phyloP scores from a whole-genome alignment of 2,888 invertebrate species.

The Cerastoderma edule region DNA sequence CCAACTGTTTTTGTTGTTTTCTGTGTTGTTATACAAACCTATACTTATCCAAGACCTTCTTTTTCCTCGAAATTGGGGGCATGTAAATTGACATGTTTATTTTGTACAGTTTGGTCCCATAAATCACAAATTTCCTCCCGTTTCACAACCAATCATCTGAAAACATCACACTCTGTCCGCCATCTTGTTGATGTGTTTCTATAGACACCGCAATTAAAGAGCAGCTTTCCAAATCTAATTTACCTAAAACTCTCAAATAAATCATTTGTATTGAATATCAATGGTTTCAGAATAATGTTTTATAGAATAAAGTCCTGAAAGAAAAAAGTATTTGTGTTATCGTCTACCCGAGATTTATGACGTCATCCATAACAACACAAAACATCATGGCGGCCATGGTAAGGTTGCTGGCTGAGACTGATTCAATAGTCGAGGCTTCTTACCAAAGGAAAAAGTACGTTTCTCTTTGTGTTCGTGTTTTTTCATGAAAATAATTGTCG shows the following conservation, averaged over 20 bases:
- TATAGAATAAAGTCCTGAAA: too few species aligned
- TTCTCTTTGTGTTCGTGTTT: too few species aligned
- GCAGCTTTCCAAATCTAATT: neutral
- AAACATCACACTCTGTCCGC: conserved; percentile 53
- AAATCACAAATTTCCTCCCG: neutral
- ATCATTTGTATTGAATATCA: too few species aligned
- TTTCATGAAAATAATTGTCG: too few species aligned
- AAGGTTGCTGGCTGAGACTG: conserved; percentile 73
- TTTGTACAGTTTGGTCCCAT: conserved; percentile 9
- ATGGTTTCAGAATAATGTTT: too few species aligned
- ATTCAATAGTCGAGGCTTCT: conserved; percentile 72
- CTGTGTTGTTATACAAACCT: conserved; percentile 75
- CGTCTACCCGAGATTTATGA: conserved; percentile 15
- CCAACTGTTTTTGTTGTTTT: too few species aligned
- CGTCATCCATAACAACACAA: conserved; percentile 72
- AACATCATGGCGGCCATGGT: conserved; percentile 83
- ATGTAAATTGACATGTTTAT: conserved; percentile 74
- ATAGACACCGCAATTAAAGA: conserved; percentile 37
- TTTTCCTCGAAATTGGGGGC: conserved; percentile 78
- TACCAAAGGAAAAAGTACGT: conserved; percentile 78
- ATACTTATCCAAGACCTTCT: conserved; percentile 75
- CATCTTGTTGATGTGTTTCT: conserved; percentile 70
- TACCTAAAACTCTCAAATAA: neutral
- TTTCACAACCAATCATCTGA: neutral
- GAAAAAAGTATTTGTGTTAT: too few species aligned